Conservation (phyloP, 2,113 vertebrate genomes). For the Arvicanthis niloticus region DNA sequence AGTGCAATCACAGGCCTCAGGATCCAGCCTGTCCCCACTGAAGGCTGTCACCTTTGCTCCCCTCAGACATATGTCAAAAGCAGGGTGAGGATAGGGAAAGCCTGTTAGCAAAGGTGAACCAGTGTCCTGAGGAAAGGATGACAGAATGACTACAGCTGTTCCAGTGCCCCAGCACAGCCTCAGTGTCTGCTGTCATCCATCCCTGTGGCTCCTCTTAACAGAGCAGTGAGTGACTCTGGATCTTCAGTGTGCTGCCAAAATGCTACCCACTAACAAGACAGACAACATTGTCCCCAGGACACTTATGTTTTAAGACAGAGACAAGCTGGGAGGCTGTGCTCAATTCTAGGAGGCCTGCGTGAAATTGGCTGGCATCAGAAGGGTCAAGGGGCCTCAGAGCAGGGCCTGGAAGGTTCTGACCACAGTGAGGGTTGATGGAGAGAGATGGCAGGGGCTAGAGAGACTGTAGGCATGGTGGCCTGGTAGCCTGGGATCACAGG, state of each 20-base stretch:
- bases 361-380: neutral
- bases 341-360: neutral
- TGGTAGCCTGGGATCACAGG: no score
- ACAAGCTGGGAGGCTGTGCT: neutral
- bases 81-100: neutral
- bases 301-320: neutral
- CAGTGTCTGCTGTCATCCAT: neutral
- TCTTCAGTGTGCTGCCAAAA: neutral
- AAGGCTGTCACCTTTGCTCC: neutral
- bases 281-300: neutral
- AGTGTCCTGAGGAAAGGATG: neutral
- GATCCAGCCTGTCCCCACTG: no score
- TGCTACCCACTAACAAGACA: neutral
- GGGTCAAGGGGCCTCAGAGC: neutral
- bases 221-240: neutral
- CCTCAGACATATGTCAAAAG: neutral
- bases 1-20: neutral
- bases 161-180: neutral
- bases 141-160: accelerated
- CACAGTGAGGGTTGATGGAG: neutral
- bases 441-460: no score
- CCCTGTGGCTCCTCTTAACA: neutral
- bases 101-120: neutral
- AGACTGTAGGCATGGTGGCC: no score
- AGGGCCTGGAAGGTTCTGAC: neutral